Percentiles rank a stretch among this genome's conserved stretches.
phyloP scores from a whole-genome alignment of 2,888 invertebrate species.

The Tetranychus truncatus region DNA sequence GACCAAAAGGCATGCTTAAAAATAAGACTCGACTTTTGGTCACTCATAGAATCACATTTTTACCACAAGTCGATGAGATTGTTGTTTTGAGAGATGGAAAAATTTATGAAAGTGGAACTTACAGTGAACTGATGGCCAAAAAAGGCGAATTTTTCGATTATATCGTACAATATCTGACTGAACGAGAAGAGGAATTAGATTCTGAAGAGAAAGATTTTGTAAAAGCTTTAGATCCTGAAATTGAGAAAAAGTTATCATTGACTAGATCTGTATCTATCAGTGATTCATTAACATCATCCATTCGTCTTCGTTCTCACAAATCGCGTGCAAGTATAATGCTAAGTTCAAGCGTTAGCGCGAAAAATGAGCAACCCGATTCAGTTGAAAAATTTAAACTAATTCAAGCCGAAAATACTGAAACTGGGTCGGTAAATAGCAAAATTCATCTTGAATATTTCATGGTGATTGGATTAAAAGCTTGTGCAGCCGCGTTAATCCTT shows the following conservation, averaged over 20 bases:
- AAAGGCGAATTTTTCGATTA: conserved; percentile 43
- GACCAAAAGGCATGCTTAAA: conserved; percentile 43
- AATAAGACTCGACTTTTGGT: conserved; percentile 66
- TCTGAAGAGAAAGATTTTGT: conserved; percentile 10
- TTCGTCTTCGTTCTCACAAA: too few relatives aligned
- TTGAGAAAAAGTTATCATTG: too few relatives aligned
- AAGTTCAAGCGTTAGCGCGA: too few relatives aligned
- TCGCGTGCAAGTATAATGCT: too few relatives aligned
- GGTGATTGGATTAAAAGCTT: conserved; percentile 30
- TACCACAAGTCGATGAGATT: conserved; percentile 74
- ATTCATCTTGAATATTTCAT: conserved; percentile 22
- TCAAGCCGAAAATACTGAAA: conserved; percentile 18
- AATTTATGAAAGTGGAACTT: conserved; percentile 73
- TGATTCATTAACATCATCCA: not conserved
- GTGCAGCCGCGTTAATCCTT: conserved; percentile 37
- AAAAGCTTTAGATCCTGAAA: too few relatives aligned
- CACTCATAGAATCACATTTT: conserved; percentile 81
- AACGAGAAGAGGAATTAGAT: conserved; percentile 29
- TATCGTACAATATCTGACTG: conserved; percentile 35
- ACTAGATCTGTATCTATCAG: not conserved
- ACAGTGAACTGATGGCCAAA: conserved; percentile 64
- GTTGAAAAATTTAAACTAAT: conserved; percentile 13
- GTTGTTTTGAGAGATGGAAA: conserved; percentile 69
- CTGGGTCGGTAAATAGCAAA: conserved; percentile 20
- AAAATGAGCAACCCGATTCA: too few relatives aligned